Evolutionary conservation across 2,888 invertebrate genomes (phyloP), one percentile per base, ranked within the genome.

Genomic region (Cephus pulcher): DNA sequence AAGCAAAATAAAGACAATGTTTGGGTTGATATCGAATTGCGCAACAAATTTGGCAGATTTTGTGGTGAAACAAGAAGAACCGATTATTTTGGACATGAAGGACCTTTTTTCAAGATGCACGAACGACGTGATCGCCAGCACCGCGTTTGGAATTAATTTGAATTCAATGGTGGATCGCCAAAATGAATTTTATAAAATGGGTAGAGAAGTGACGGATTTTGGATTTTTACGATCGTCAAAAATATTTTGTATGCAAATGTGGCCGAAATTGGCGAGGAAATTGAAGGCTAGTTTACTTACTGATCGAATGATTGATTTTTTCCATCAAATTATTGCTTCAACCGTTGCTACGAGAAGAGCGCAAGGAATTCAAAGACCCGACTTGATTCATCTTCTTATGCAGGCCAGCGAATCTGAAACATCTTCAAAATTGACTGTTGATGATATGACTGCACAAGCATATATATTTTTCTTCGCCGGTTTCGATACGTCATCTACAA

Each of bases 1-100:
- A 11, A 93, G 93, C 76, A 94, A 94, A 87, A 93, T 94, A 93
- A 92, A 92, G 71, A 83, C 87, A 3, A 93, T 94, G 93, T 90
- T 93, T 85, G 92, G 92, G 0, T 89, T 93, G 77, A 93, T 94
- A 82, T 82, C 83, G 0, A 88, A 88, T 9, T 90, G 89, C 75
- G 90, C 89, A 1, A 78, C 87, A 3, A 85, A 86, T 76, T 81
- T 91, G 11, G 30, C 78, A 4, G 80, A 86, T 1, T 37, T 37
- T 37, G 37, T 37, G 12, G 12, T 12, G 37, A 12, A 37, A 37
- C 69, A 82, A 9, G 74, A 84, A 1, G 81, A 83, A 0, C 37
- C 82, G 1, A 78, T 77, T 15, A 77, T 75, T 12, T 79, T 89
- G 1, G 88, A 92, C 32, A 81, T 89, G 74, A 92, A 91, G 79